A percentile compares a stretch with the other conserved stretches of the same genome.
These are phyloP conservation scores for Aphidius ervi DNA, from an alignment of 1,140 invertebrate species.

Conservation along the genomic window DNA sequence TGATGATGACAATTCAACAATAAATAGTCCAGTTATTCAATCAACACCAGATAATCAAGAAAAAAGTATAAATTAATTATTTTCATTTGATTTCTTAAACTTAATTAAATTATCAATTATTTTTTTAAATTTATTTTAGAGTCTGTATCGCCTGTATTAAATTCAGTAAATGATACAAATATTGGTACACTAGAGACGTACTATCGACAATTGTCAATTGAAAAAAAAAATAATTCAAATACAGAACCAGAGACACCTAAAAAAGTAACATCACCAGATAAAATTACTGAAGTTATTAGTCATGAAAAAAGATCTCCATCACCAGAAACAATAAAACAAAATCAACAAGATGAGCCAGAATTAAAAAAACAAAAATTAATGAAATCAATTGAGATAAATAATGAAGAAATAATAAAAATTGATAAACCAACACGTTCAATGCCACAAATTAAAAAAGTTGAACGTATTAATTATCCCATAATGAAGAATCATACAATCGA, in stretches of 20 bases:
- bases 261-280: background rate
- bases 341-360: background rate
- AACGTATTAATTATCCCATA: conserved; percentile 5
- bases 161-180: background rate
- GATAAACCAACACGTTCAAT: no score
- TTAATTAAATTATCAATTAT: no score
- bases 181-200: background rate
- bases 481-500: conserved; percentile 8
- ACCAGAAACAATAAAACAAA: background rate
- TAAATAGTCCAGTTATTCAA: no score
- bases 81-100: no score
- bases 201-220: conserved; percentile 2
- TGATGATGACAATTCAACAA: background rate
- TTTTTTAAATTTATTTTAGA: no score
- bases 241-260: conserved; percentile 7
- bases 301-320: background rate
- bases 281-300: no score
- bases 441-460: conserved; percentile 8
- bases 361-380: background rate
- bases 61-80: no score
- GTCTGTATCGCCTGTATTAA: no score
- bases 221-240: background rate
- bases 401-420: background rate
- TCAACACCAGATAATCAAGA: no score
- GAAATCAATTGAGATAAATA: background rate